Evolutionary conservation across 1,140 invertebrate genomes (phyloP).

Genomic region (Monochamus saltuarius): DNA sequence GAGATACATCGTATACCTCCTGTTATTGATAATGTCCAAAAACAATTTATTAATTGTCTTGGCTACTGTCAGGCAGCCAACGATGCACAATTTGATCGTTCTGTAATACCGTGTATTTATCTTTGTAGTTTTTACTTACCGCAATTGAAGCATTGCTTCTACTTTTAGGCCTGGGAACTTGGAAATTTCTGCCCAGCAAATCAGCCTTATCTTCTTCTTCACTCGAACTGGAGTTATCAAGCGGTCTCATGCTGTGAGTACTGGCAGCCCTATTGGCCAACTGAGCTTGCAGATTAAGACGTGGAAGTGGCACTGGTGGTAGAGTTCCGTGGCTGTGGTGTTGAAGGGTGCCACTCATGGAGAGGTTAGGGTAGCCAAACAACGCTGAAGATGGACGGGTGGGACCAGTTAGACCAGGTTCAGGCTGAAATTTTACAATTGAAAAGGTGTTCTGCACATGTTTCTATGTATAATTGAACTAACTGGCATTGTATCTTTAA

Average conservation of each 20-base stretch:
- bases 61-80: no score
- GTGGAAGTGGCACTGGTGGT: slow-evolving; percentile 72
- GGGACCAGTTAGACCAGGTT: slow-evolving; percentile 61
- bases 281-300: slow-evolving; percentile 56
- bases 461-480: no score
- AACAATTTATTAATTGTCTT: no score
- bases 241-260: slow-evolving; percentile 52
- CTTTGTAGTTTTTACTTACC: slow-evolving; percentile 55
- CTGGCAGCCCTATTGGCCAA: slow-evolving; percentile 53
- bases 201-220: slow-evolving; percentile 73
- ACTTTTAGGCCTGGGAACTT: slow-evolving; percentile 78
- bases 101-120: no score
- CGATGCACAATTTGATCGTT: no score
- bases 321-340: slow-evolving; percentile 53
- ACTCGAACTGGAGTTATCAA: slow-evolving; percentile 64
- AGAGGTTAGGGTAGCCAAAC: slow-evolving; percentile 70
- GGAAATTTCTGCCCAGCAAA: slow-evolving; percentile 65
- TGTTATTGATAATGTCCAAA: no score
- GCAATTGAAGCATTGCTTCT: slow-evolving; percentile 68
- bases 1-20: no score
- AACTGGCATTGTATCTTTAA: no score
- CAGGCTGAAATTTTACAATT: slow-evolving; percentile 54
- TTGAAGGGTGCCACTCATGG: slow-evolving; percentile 49
- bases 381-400: slow-evolving; percentile 80
- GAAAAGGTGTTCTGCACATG: not conserved